Evolutionary conservation across 2,888 invertebrate species (phyloP).

Genomic region (Anthrax anthrax): DNA sequence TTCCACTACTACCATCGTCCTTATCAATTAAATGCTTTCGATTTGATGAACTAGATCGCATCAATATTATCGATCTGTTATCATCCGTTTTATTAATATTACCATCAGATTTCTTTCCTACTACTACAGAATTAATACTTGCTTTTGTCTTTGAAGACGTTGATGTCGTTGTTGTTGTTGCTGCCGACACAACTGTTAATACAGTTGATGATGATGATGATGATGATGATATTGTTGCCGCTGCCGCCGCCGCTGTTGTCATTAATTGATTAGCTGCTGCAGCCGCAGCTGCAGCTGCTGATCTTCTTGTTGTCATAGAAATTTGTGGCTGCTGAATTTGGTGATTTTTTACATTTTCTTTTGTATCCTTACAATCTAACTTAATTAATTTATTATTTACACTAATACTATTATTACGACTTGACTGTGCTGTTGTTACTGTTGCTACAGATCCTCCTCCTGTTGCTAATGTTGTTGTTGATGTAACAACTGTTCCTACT

Average conservation of each 20-base stretch:
- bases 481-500: constrained; percentile 14
- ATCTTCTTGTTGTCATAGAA: constrained; percentile 6
- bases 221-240: background rate
- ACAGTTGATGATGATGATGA: background rate
- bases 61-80: background rate
- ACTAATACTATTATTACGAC: constrained; percentile 11
- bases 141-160: background rate
- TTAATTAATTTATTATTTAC: constrained; percentile 10
- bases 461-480: background rate
- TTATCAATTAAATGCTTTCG: constrained; percentile 1
- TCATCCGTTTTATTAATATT: background rate
- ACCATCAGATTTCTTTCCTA: background rate
- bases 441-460: constrained; percentile 7
- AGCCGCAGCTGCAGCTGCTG: constrained; percentile 5
- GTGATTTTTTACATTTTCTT: constrained; percentile 7
- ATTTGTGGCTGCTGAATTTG: background rate
- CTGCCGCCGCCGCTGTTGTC: constrained; percentile 3
- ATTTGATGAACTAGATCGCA: background rate
- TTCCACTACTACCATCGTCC: constrained; percentile 2
- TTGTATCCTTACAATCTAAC: constrained; percentile 4
- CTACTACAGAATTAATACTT: constrained; percentile 4
- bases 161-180: background rate
- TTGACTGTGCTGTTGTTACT: constrained; percentile 1
- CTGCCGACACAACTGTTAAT: background rate
- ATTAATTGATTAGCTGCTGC: too few species aligned